Base-by-base conservation (phyloP, 2,113 vertebrate genomes). In the Lophura nycthemera region DNA sequence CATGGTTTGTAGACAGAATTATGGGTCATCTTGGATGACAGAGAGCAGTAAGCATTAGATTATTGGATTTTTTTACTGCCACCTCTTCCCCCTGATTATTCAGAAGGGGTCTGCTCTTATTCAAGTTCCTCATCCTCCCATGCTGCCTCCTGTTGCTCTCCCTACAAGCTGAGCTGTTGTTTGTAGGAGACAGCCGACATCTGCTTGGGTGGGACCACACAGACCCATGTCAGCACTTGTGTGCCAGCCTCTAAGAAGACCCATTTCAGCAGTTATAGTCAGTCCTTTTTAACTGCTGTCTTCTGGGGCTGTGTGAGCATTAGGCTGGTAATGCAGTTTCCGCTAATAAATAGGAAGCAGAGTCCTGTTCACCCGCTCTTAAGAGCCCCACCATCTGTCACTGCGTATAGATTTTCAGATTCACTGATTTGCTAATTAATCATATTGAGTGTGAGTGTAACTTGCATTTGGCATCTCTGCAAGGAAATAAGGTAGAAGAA, bases 321-420 rank as follows among this genome's bases (percentile, higher is more conserved):
- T 47, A 74, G 42, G 45, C 63, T 74, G 47, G 29, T 56, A n/a
- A 61, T 50, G 38, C 30, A 64, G 19, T 71, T 95, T 64, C 52
- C 72, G 80, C 63, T 67, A 79, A 86, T 76, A 92, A 94, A 82
- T 63, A 83, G 76, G 76, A 91, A 92, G 72, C 21, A 32, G 75
- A 88, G 90, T 75, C 84, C 72, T 75, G 14, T 83, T 92, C 3
- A 2, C 67, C 75, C 57, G 84, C 76, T 88, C 36, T 77, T 29
- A 38, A 85, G 57, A 88, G 47, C 76, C 83, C 59, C 38, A 24
- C 90, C 92, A 92, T 92, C 92, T 95, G 92, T 94, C 72, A 25
- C 45, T 25, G 4, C 12, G 11, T 76, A 72, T 48, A 71, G 67
- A 76, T 92, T 94, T 92, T 83, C 64, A 86, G 72, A 80, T 38